Percentiles rank a stretch among this genome's conserved stretches.
These are phyloP conservation scores for Lycaon pictus DNA, from an alignment of 2,113 vertebrate genomes.

Conservation along the genomic window DNA sequence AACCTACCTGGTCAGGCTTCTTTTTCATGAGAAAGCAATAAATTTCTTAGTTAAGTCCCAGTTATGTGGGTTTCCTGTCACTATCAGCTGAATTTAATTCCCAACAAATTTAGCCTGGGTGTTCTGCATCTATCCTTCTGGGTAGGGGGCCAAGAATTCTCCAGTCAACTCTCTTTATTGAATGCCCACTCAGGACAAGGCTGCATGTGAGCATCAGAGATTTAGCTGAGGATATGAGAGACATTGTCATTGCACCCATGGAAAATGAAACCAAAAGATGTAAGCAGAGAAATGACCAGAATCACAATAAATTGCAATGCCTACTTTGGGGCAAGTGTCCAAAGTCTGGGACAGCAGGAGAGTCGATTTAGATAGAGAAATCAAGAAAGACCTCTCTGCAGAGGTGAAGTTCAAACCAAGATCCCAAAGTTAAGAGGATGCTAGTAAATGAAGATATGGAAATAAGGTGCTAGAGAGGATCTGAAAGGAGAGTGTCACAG, in stretches of 20 bases:
- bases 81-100: neutral
- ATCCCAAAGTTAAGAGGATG: neutral
- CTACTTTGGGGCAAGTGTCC: neutral
- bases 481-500: neutral
- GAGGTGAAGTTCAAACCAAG: neutral
- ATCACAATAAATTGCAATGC: neutral
- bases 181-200: neutral
- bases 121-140: neutral
- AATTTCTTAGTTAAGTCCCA: neutral
- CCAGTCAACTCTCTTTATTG: neutral
- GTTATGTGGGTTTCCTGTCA: neutral
- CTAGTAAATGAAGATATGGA: neutral
- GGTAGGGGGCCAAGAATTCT: neutral
- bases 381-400: neutral
- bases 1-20: neutral
- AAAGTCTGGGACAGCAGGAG: neutral
- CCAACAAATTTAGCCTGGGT: neutral
- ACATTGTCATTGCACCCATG: neutral
- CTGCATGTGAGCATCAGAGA: neutral
- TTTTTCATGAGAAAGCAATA: neutral
- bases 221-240: neutral
- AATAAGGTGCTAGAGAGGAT: neutral
- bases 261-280: neutral
- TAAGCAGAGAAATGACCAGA: neutral
- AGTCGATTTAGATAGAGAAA: neutral